phyloP scores from a whole-genome alignment of 2,113 vertebrate genomes.

The Atrichornis clamosus region DNA sequence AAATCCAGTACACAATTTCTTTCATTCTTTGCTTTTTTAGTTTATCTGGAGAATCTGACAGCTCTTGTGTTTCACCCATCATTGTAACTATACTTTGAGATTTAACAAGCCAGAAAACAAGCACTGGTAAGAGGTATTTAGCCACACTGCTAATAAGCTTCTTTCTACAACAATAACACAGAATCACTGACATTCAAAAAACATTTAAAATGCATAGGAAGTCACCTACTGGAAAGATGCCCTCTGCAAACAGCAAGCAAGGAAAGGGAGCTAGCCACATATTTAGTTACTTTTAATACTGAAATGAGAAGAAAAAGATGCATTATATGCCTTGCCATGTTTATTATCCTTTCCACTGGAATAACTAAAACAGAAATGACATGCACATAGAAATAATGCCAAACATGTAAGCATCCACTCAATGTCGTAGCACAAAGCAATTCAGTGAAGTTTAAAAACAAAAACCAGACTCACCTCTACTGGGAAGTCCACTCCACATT shows the following conservation, averaged over 20 bases:
- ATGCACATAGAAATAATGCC: conserved; percentile 43
- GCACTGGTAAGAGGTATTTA: conserved; percentile 31
- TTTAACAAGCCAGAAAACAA: conserved; percentile 38
- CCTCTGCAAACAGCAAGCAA: conserved; percentile 68
- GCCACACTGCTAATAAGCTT: conserved; percentile 51
- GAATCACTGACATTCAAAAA: conserved; percentile 53
- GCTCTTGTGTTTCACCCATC: conserved; percentile 30
- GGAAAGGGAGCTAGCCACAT: conserved; percentile 53
- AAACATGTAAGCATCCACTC: conserved; percentile 18
- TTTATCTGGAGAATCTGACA: conserved; percentile 22
- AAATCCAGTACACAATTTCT: conserved; percentile 27
- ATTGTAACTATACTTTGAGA: conserved; percentile 31
- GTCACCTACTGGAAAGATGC: conserved; percentile 69
- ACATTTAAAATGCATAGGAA: conserved; percentile 71
- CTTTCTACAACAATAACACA: conserved; percentile 52
- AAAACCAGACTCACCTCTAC: conserved; percentile 81
- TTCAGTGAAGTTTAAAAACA: conserved; percentile 68
- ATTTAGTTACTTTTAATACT: conserved; percentile 57
- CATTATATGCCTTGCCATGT: conserved; percentile 16
- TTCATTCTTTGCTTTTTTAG: conserved; percentile 56
- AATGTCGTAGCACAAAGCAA: conserved; percentile 30
- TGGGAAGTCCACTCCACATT: conserved; percentile 86
- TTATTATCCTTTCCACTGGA: neutral
- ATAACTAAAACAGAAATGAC: conserved; percentile 29
- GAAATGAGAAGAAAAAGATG: conserved; percentile 35